Evolutionary conservation across 2,888 invertebrate species (phyloP).

Genomic region (Melipona bicolor): DNA sequence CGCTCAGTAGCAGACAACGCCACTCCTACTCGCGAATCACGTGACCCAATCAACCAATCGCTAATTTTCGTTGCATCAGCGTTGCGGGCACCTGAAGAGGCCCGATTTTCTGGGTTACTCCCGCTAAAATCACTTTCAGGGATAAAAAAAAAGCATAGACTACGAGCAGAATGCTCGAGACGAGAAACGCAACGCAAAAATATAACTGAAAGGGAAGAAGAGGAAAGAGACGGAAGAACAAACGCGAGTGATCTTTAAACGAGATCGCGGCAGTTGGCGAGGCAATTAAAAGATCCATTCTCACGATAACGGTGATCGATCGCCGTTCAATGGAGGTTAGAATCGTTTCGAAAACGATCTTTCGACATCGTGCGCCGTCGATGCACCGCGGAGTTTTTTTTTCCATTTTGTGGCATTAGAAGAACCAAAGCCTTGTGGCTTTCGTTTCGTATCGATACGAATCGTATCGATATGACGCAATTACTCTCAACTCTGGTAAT

Average conservation of each 20-base stretch:
- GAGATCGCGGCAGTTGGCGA: constrained; percentile 30
- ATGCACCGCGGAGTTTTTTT: background rate
- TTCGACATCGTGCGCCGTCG: background rate
- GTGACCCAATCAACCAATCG: no score
- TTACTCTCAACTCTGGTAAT: constrained; percentile 5
- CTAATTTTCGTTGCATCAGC: no score
- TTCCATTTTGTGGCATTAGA: background rate
- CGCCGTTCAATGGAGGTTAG: constrained; percentile 1
- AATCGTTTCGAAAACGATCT: constrained; percentile 26
- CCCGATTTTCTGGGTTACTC: no score
- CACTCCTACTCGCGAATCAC: no score
- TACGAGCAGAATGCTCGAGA: background rate
- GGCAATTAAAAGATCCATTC: constrained; percentile 44
- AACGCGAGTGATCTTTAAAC: constrained; percentile 8
- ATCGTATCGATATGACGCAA: constrained; percentile 4
- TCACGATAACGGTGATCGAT: constrained; percentile 39
- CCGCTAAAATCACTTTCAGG: no score
- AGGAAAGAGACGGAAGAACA: background rate
- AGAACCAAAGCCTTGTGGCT: background rate
- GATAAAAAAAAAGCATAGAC: background rate
- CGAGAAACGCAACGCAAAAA: background rate
- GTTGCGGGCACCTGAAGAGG: no score
- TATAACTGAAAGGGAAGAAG: background rate
- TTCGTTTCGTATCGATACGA: no score
- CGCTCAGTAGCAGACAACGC: no score